These are phyloP conservation scores for Jacana jacana DNA, from an alignment of 2,113 vertebrate species.

Conservation along the genomic window DNA sequence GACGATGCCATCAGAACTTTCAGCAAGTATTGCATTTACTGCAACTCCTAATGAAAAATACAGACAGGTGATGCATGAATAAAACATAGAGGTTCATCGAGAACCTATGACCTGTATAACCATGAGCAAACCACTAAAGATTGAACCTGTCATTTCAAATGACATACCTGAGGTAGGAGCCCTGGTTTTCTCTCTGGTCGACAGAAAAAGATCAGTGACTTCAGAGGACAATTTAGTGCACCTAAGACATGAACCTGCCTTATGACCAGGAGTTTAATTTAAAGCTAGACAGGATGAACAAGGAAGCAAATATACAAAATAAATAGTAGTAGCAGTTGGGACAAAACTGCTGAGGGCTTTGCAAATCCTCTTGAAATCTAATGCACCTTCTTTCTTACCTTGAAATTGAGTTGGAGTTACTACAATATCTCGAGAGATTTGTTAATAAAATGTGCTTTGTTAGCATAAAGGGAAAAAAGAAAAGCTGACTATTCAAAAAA, in stretches of 20 bases:
- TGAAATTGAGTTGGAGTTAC: not conserved
- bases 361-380: not conserved
- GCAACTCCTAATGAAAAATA: not conserved
- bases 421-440: not conserved
- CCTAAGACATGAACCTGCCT: not conserved
- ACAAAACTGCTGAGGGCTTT: not conserved
- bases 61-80: not conserved
- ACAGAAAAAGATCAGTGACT: not conserved
- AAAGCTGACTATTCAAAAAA: not conserved
- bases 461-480: constrained; percentile 8
- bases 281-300: not conserved
- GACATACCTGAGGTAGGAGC: not conserved
- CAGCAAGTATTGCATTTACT: not conserved
- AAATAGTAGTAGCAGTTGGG: not conserved
- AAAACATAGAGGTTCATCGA: not conserved
- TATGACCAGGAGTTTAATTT: not conserved
- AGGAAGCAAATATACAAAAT: not conserved
- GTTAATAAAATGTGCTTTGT: not conserved
- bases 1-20: not conserved
- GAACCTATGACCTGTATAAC: not conserved
- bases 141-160: not conserved
- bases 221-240: not conserved
- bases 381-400: not conserved
- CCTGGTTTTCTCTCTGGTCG: not conserved
- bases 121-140: not conserved